Base-by-base conservation (phyloP, 37 sponge, comb jelly and placozoan species). In the Amphimedon queenslandica region DNA sequence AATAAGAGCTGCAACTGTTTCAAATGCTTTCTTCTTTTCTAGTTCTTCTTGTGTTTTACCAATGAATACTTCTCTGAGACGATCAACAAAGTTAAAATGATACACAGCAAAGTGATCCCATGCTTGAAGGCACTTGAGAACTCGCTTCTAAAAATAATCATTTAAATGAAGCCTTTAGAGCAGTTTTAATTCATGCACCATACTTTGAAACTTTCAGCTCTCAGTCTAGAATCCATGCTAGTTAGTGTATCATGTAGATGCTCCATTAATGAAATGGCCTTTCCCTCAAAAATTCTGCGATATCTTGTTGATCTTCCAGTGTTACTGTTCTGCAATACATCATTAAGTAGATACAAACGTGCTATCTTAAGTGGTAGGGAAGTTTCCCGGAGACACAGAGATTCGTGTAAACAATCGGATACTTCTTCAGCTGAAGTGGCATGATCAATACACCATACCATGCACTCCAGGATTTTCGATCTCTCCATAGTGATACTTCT, bases 401-500 rank as follows among this genome's bases (percentile, higher is more conserved):
- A 80, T 75, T 98, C 99, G 3, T 67, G 64, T 16, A 98, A 85
- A 70, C 95, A 98, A 38, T 98, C 96, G 53, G 8, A 0, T 42
- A 96, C 97, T 90, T 99, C 99, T 40, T 95, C 90, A 31, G 96
- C 88, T 30, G 87, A 76, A 4, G 92, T 96, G 2, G 99, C 78
- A 74, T 95, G 90, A 20, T 95, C 93, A 21, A 99, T 63, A 69
- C 99, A 99, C 84, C 87, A 99, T 27, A 89, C 65, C 96, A 99
- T 95, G 21, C 69, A 69, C 2, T 64, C 64, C 16, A 51, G 72
- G 2, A 99, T 58, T 11, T 58, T 80, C 35, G 82, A 76, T 24
- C 89, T 77, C 67, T 94, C 99, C 79, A 86, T 85, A 23, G 96
- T 83, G 8, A 99, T 64, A 36, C 60, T 61, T 21, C 90, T 63